Evolutionary conservation across 2,888 invertebrate genomes (phyloP).

Genomic region (Phymatocera aterrima): DNA sequence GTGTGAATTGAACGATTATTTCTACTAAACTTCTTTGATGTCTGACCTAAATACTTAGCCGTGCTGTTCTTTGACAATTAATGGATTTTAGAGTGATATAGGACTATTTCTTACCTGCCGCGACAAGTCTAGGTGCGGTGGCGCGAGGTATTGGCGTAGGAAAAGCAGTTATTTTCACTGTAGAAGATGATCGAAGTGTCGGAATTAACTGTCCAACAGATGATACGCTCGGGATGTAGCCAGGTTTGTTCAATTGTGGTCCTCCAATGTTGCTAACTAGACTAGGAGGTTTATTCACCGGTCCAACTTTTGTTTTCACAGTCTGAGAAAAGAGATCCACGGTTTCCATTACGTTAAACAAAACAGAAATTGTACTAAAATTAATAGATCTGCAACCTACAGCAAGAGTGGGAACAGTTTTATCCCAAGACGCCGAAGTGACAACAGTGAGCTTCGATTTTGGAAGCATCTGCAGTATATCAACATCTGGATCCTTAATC

Average conservation of each 20-base stretch:
- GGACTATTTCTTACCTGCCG: conserved; percentile 72
- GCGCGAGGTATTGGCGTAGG: conserved; percentile 69
- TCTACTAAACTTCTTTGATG: no score
- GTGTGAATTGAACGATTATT: no score
- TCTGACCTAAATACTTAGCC: no score
- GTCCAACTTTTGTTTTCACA: conserved; percentile 68
- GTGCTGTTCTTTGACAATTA: background rate
- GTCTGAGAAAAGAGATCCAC: no score
- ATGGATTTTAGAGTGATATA: background rate
- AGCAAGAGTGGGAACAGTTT: conserved; percentile 74
- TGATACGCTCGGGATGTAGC: conserved; percentile 62
- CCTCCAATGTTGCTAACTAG: conserved; percentile 61
- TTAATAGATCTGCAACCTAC: conserved; percentile 65
- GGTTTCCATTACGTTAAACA: no score
- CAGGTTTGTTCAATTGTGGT: conserved; percentile 63
- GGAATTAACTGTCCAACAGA: conserved; percentile 68
- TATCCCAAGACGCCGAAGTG: conserved; percentile 79
- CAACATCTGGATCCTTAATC: conserved; percentile 96
- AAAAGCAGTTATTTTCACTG: conserved; percentile 68
- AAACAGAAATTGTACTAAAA: background rate
- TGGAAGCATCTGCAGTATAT: conserved; percentile 89
- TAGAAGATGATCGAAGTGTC: conserved; percentile 67
- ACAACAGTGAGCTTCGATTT: conserved; percentile 79
- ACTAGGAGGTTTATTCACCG: conserved; percentile 66
- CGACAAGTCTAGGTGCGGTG: conserved; percentile 78